These are phyloP conservation scores for Avahi laniger DNA, from an alignment of 2,797 vertebrate species.

Conservation along the genomic window DNA sequence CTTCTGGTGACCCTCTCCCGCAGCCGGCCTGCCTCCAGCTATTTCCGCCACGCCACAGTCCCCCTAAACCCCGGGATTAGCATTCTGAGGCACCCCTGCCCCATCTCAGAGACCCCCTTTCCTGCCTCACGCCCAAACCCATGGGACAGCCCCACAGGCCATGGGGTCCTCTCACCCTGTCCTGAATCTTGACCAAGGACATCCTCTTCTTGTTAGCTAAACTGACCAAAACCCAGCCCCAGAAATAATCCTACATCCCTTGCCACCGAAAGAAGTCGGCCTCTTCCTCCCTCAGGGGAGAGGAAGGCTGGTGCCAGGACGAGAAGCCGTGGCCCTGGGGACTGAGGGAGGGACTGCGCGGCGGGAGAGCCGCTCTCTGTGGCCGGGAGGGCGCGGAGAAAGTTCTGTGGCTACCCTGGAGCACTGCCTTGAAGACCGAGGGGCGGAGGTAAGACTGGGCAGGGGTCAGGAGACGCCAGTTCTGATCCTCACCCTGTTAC, in stretches of 20 bases:
- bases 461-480: neutral
- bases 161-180: accelerated
- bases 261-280: neutral
- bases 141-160: neutral
- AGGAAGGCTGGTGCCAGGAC: neutral
- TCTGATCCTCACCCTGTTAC: neutral
- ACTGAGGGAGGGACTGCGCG: accelerated
- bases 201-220: neutral
- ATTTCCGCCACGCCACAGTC: accelerated
- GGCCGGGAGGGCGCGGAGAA: neutral
- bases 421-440: accelerated
- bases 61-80: neutral
- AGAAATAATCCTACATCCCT: neutral
- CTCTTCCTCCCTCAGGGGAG: neutral
- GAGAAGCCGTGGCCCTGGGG: accelerated
- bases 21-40: neutral
- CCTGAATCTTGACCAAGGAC: neutral
- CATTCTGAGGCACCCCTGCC: accelerated
- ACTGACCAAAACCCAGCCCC: neutral
- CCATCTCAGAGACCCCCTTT: neutral
- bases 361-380: neutral
- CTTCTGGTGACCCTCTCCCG: neutral
- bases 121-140: neutral
- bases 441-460: neutral
- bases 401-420: accelerated